Percentiles rank a stretch among this genome's conserved stretches.
Evolutionary conservation across 2,113 vertebrate genomes (phyloP).

Genomic region (Myrmecophaga tridactyla): DNA sequence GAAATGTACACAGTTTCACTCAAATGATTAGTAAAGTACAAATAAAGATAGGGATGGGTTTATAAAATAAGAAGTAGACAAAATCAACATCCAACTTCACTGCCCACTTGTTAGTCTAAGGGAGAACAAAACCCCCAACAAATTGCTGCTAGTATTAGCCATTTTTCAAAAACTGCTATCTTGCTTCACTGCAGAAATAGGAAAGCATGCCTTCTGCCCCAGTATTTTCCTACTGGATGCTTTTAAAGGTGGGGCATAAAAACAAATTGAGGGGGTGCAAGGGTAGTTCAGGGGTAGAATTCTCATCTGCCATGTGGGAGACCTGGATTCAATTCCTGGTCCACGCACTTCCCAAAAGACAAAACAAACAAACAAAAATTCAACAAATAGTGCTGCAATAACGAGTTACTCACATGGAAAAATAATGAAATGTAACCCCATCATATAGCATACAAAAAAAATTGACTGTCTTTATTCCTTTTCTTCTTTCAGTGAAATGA

Average conservation of each 20-base stretch:
- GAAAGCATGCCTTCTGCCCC: not conserved
- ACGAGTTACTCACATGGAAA: too few species aligned
- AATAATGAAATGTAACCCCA: too few species aligned
- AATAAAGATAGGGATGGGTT: not conserved
- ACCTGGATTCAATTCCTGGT: too few species aligned
- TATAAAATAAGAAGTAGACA: not conserved
- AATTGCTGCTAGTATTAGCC: not conserved
- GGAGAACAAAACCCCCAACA: not conserved
- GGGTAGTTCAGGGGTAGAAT: too few species aligned
- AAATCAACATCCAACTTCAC: conserved; percentile 24
- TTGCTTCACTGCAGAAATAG: not conserved
- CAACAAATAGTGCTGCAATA: too few species aligned
- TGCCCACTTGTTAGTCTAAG: not conserved
- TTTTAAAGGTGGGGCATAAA: conserved; percentile 18
- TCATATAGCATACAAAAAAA: too few species aligned
- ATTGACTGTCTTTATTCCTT: not conserved
- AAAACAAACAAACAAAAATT: too few species aligned
- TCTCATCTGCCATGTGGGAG: too few species aligned
- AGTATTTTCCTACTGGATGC: conserved; percentile 6
- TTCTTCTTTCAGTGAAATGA: conserved; percentile 42
- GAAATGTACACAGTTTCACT: not conserved
- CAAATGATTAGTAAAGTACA: conserved; percentile 34
- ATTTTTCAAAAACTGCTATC: conserved; percentile 20
- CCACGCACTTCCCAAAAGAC: too few species aligned
- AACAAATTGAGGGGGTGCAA: not conserved